phyloP scores from a whole-genome alignment of 2,113 vertebrate genomes.

The crab-eating macaque (Macaca fascicularis) region DNA sequence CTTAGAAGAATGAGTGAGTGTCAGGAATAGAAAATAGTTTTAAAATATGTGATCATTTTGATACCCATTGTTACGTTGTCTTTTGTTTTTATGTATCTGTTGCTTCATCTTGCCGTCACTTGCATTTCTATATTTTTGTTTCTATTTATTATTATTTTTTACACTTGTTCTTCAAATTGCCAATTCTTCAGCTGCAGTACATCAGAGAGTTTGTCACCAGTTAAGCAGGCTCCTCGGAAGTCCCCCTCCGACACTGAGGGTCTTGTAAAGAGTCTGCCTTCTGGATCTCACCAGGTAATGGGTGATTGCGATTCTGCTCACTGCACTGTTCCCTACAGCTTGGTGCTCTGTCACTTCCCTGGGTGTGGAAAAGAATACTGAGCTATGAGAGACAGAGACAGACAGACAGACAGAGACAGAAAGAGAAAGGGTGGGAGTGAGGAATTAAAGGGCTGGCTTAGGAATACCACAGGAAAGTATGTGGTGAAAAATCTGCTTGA shows the following conservation, averaged over 20 bases:
- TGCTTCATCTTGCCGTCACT: slow-evolving; percentile 74
- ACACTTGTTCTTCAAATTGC: slow-evolving; percentile 82
- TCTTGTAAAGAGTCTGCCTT: slow-evolving; percentile 90
- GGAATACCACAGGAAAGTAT: not conserved
- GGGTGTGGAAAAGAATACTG: not conserved
- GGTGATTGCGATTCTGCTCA: slow-evolving; percentile 55
- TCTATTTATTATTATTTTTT: slow-evolving; percentile 69
- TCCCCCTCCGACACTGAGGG: slow-evolving; percentile 90
- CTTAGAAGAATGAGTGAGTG: not conserved
- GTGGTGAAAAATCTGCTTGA: not conserved
- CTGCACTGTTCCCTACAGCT: fast-evolving
- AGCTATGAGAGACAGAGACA: not conserved
- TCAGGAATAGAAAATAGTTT: not conserved
- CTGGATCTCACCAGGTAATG: slow-evolving; percentile 94
- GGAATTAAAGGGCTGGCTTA: not conserved
- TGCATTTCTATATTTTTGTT: slow-evolving; percentile 64
- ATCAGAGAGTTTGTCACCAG: slow-evolving; percentile 91
- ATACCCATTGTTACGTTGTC: slow-evolving; percentile 49
- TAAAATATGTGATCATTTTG: not conserved
- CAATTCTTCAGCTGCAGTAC: slow-evolving; percentile 90
- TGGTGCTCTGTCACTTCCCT: not conserved
- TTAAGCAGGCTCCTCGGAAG: slow-evolving; percentile 92
- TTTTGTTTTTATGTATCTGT: slow-evolving; percentile 76
- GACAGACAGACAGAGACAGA: not conserved
- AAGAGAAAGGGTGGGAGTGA: not conserved